Evolutionary conservation across 2,797 vertebrate species (phyloP), one percentile per base, ranked within the genome.

Genomic region (Miichthys miiuy): DNA sequence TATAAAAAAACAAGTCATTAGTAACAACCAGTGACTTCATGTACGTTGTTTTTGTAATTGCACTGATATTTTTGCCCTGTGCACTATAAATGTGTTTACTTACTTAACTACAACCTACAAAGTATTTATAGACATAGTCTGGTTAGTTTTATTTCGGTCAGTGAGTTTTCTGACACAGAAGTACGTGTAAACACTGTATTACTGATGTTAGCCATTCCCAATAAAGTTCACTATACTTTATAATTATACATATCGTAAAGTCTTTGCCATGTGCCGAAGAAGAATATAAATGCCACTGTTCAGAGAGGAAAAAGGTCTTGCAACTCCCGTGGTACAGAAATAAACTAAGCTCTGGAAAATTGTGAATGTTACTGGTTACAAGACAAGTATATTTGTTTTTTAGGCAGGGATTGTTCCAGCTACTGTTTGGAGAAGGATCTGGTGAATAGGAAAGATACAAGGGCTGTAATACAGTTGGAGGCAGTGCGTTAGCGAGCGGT

Each of bases 381-480:
- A 55, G 44, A 52, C 13, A 68, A 41, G 23, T 16, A 17, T 41
- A 7, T 60, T 66, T 80, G 54, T 58, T 75, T 70, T 38, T 54
- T 42, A 21, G 51, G 34, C 54, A 61, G 67, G 27, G 8, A 41
- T 71, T 21, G 14, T 47, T 30, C 14, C n/a, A 56, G 10, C 18
- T 46, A 23, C 48, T 21, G 20, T 73, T 56, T 57, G 42, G 23
- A 70, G 51, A 42, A 3, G 5, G 6, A 48, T 56, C 20, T 50
- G 30, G 17, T 60, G 46, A 61, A 44, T 21, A 66, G 21, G 20
- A 51, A 12, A 13, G 8, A 65, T 41, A 52, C 2, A 38, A n/a
- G 34, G 14, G 6, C 65, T 47, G 0, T 41, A 64, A 54, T 27
- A 60, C 10, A 47, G 6, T 48, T 44, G 50, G 58, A 71, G 17